phyloP scores from a whole-genome alignment of 2,113 vertebrate species.

The Clinocottus analis region DNA sequence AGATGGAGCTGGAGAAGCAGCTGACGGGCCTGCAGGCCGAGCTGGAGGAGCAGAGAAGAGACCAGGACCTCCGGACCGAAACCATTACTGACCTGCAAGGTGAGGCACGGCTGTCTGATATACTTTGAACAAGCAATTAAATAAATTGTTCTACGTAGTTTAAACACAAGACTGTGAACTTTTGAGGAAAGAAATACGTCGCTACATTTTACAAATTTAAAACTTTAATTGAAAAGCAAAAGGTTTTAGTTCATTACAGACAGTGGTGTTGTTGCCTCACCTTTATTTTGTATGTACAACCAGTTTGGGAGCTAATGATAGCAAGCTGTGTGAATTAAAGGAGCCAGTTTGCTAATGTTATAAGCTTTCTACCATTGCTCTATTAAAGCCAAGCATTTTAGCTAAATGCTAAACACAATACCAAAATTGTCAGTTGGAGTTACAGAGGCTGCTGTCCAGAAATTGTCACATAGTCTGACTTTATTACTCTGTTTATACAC shows the following conservation, averaged over 20 bases:
- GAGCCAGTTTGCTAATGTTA: not conserved
- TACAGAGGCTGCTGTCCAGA: not conserved
- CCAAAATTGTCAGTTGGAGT: not conserved
- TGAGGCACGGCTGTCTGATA: constrained; percentile 68
- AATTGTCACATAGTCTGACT: not conserved
- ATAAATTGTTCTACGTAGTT: not conserved
- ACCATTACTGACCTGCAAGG: constrained; percentile 93
- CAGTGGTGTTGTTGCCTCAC: not conserved
- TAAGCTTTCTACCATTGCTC: not conserved
- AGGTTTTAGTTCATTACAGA: too few relatives aligned
- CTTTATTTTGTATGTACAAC: not conserved
- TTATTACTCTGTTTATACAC: not conserved
- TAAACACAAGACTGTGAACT: not conserved
- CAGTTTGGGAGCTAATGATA: not conserved
- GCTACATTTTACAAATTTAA: not conserved
- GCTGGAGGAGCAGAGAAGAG: constrained; percentile 91
- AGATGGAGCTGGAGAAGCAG: constrained; percentile 92
- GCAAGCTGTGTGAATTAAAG: not conserved
- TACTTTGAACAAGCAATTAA: not conserved
- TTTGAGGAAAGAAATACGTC: not conserved
- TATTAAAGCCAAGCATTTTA: not conserved
- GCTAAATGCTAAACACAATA: not conserved
- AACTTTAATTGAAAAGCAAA: not conserved
- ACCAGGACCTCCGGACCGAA: constrained; percentile 87
- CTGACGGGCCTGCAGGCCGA: constrained; percentile 89